Base-by-base conservation (phyloP, 1,140 invertebrate genomes). In the Tigriopus japonicus region DNA sequence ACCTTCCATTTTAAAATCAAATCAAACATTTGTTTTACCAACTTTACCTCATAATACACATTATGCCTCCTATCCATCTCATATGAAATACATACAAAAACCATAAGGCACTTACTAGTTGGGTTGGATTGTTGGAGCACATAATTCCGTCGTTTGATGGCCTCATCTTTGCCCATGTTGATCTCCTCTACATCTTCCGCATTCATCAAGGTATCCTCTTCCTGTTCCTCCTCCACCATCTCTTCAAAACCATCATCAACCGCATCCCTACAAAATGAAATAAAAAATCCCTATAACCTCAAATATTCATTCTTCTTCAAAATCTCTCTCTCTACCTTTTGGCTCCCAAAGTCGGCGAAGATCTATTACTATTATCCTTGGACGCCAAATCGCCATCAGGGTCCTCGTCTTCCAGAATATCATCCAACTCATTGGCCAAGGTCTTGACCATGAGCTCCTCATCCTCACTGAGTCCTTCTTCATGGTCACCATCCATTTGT, bases 401-500 rank as follows among this genome's bases (percentile, higher is more conserved):
- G 9, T 55, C 53, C n/a, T 17, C n/a, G n/a, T 58, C 55, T 15
- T 58, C 55, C 2, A 17, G 21, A 12, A n/a, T 17, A 12, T 42
- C 28, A 17, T 58, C 42, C 52, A 40, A 14, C 51, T 60, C 59
- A 14, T 60, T 62, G 15, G 58, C 51, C 12, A 60, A 19, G 51
- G 58, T 6, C 14, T 42, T 58, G 15, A 58, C 17, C 55, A 58
- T 41, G 15, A 41, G 28, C 21, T 17, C 28, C 42, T 58, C 55
- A 9, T 58, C 55, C 17, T 58, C 55, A 58, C 28, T 41, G 1
- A 58, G 40, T 6, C 41, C 52, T n/a, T 58, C 55, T 15, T 40
- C 55, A 58, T 41, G 42, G 23, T 58, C 55, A n/a, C 42, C 24
- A 42, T 58, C 55, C 52, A 42, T 58, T 58, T 58, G 55, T 2